Evolutionary conservation across 2,113 vertebrate species (phyloP).

Genomic region (Sebastes schlegelii): DNA sequence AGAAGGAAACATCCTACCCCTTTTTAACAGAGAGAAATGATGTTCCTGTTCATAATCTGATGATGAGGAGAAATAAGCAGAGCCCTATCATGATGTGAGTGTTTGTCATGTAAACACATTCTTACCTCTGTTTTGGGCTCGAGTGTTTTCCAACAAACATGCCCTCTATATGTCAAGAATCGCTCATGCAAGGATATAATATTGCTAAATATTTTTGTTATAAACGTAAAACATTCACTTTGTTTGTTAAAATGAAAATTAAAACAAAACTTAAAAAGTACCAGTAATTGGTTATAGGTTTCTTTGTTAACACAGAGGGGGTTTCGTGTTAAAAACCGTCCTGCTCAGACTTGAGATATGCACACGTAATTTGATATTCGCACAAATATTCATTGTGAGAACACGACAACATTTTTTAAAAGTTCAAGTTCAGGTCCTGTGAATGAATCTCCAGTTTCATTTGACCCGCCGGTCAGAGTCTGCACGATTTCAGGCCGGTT

Average conservation of each 20-base stretch:
- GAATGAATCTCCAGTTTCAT: conserved; percentile 64
- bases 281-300: conserved; percentile 27
- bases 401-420: conserved; percentile 29
- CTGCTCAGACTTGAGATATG: conserved; percentile 61
- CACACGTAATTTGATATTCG: conserved; percentile 56
- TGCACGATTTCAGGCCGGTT: conserved; percentile 36
- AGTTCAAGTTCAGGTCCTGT: conserved; percentile 55
- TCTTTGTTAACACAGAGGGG: conserved; percentile 26
- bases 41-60: conserved; percentile 12
- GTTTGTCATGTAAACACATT: conserved; percentile 64
- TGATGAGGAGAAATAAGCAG: conserved; percentile 31
- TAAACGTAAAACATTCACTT: conserved; percentile 59
- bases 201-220: conserved; percentile 78
- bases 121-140: conserved; percentile 41
- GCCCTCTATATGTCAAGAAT: conserved; percentile 63
- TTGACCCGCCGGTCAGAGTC: conserved; percentile 59
- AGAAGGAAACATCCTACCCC: conserved; percentile 37
- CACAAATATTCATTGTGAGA: conserved; percentile 66
- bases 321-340: conserved; percentile 51
- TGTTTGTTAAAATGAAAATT: conserved; percentile 33
- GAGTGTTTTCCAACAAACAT: conserved; percentile 55
- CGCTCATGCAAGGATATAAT: conserved; percentile 80
- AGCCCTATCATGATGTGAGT: conserved; percentile 42
- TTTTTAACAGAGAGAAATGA: conserved; percentile 5
- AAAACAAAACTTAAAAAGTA: conserved; percentile 31